Evolutionary conservation across 2,797 vertebrate genomes (phyloP).

Genomic region (Capromys pilorides): DNA sequence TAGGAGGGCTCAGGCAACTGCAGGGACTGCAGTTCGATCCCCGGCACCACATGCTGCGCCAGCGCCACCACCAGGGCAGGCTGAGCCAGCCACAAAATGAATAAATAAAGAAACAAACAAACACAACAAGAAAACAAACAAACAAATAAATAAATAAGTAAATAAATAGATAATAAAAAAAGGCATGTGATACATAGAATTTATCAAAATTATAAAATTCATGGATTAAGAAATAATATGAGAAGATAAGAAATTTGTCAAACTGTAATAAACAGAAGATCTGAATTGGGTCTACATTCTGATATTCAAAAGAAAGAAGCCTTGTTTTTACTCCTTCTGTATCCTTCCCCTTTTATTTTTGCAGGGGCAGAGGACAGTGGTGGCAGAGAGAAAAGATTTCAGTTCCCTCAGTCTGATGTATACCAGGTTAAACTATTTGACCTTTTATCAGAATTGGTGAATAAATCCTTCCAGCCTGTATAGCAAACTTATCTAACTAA

Average conservation of each 20-base stretch:
- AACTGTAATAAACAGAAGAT: neutral
- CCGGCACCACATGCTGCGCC: too few species aligned
- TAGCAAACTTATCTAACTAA: constrained; percentile 33
- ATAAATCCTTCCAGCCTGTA: neutral
- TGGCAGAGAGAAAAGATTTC: neutral
- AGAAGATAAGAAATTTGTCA: neutral
- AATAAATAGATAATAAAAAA: too few species aligned
- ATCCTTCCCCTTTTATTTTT: neutral
- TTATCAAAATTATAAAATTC: neutral
- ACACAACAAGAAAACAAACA: too few species aligned
- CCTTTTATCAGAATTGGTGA: constrained; percentile 43
- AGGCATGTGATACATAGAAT: neutral
- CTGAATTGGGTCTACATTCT: constrained; percentile 1
- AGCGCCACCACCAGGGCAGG: too few species aligned
- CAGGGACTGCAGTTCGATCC: too few species aligned
- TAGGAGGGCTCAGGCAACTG: too few species aligned
- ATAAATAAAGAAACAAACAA: too few species aligned
- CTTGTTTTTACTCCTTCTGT: neutral
- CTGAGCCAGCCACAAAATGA: too few species aligned
- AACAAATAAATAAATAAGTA: too few species aligned
- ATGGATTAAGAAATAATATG: neutral
- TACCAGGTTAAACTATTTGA: constrained; percentile 45
- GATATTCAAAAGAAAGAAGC: neutral
- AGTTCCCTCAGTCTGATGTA: neutral
- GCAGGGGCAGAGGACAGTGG: neutral